Conservation (phyloP, 2,888 invertebrate genomes). For the Ypsolopha scabrella region DNA sequence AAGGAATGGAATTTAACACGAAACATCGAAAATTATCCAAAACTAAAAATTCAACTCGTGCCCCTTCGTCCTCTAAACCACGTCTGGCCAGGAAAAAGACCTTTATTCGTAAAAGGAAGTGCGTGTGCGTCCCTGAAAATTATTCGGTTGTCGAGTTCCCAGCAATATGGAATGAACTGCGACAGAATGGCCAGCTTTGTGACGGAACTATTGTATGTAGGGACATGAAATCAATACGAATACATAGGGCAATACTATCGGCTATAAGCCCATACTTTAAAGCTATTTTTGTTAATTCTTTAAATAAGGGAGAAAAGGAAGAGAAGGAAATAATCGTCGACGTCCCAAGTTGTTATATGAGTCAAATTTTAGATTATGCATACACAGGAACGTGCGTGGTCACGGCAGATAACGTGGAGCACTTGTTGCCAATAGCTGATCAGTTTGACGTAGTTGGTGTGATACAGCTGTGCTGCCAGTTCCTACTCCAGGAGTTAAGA, state of each 20-base stretch:
- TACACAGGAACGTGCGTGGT: constrained; percentile 78
- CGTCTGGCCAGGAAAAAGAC: constrained; percentile 56
- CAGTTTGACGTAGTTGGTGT: constrained; percentile 80
- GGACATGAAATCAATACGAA: constrained; percentile 71
- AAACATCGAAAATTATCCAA: constrained; percentile 68
- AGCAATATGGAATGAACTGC: constrained; percentile 75
- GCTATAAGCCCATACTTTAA: constrained; percentile 81
- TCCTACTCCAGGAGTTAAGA: constrained; percentile 72
- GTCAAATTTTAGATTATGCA: constrained; percentile 78
- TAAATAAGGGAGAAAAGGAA: constrained; percentile 72
- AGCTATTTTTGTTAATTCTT: constrained; percentile 77
- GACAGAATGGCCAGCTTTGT: constrained; percentile 75
- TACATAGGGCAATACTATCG: constrained; percentile 79
- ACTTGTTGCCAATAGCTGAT: constrained; percentile 77
- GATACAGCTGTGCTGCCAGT: constrained; percentile 77
- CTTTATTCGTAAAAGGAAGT: constrained; percentile 63
- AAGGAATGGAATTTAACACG: constrained; percentile 69
- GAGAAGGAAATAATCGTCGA: constrained; percentile 72
- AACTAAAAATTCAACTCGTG: constrained; percentile 66
- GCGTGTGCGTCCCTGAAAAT: constrained; percentile 72
- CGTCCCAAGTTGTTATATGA: constrained; percentile 72
- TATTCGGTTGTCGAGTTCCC: constrained; percentile 74
- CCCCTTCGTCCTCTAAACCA: constrained; percentile 50
- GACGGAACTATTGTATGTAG: constrained; percentile 77
- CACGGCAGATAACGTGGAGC: constrained; percentile 75